Percentiles rank a stretch among this genome's conserved stretches.
Evolutionary conservation across 30 jellyfish, hydroid and myxozoan genomes (phyloP).

Genomic region (Chironex yamaguchii): DNA sequence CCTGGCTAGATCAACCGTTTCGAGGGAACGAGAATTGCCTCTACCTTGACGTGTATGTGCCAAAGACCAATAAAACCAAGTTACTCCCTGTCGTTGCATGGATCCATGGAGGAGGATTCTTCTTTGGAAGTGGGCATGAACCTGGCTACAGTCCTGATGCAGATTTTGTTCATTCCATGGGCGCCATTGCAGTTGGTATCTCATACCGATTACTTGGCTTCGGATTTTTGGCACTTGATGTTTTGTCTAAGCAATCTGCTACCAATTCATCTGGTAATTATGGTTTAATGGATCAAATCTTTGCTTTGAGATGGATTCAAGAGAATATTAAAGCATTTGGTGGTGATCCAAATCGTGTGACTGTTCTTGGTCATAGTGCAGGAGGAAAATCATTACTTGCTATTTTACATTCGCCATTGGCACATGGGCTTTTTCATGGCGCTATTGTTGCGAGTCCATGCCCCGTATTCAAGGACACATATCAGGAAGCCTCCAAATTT

Average conservation of each 20-base stretch:
- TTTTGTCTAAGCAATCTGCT: not conserved
- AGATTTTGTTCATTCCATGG: conserved; percentile 38
- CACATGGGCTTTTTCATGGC: conserved; percentile 49
- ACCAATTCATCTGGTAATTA: conserved; percentile 45
- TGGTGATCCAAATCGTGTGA: conserved; percentile 55
- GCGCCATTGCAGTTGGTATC: conserved; percentile 52
- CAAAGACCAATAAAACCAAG: not conserved
- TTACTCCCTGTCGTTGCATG: conserved; percentile 77
- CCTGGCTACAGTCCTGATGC: conserved; percentile 8
- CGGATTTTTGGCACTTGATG: conserved; percentile 49
- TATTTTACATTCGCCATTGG: conserved; percentile 47
- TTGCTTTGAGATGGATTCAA: conserved; percentile 56
- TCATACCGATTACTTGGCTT: conserved; percentile 36
- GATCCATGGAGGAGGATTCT: conserved; percentile 78
- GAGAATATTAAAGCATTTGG: conserved; percentile 45
- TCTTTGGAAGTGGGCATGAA: conserved; percentile 35
- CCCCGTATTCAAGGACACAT: conserved; percentile 10
- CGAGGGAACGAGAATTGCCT: conserved; percentile 53
- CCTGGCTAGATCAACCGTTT: too few relatives aligned
- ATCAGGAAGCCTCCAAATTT: conserved; percentile 7
- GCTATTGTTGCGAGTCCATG: conserved; percentile 53
- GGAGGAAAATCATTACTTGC: conserved; percentile 59
- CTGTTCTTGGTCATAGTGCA: conserved; percentile 37
- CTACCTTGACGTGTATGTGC: conserved; percentile 26
- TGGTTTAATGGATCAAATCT: conserved; percentile 57